Evolutionary conservation across 1,140 invertebrate species (phyloP).

Genomic region (Heliconius melpomene): DNA sequence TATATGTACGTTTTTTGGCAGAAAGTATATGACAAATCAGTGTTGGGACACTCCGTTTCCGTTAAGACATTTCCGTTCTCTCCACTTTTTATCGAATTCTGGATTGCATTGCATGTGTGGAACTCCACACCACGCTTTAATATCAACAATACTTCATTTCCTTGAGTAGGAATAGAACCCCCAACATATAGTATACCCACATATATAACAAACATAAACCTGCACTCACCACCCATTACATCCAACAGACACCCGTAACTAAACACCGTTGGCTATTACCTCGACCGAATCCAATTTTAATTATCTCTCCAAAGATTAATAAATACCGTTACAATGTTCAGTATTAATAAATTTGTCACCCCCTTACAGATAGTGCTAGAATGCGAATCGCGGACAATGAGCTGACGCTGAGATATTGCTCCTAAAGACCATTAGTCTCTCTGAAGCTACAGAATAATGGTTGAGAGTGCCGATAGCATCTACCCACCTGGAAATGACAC

Average conservation of each 20-base stretch:
- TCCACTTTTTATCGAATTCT: no score
- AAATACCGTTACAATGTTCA: slow-evolving; percentile 58
- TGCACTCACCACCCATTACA: neutral
- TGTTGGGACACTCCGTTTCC: no score
- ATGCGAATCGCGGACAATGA: slow-evolving; percentile 73
- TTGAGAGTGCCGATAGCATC: slow-evolving; percentile 46
- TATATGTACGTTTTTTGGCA: no score
- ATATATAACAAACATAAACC: neutral
- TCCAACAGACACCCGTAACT: slow-evolving; percentile 24
- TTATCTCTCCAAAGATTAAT: slow-evolving; percentile 53
- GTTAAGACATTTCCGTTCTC: no score
- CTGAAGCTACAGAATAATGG: slow-evolving; percentile 65
- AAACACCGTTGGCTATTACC: slow-evolving; percentile 22
- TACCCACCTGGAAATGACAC: slow-evolving; percentile 55
- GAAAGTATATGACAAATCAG: no score
- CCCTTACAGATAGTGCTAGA: slow-evolving; percentile 69
- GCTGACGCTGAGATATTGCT: slow-evolving; percentile 66
- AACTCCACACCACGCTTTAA: no score
- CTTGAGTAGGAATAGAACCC: no score
- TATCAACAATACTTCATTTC: no score
- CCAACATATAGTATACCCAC: no score
- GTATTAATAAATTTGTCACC: slow-evolving; percentile 76
- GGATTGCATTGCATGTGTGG: no score
- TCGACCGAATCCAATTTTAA: slow-evolving; percentile 57
- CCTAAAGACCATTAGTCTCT: slow-evolving; percentile 70